phyloP scores from a whole-genome alignment of 2,113 vertebrate species.

The Pseudorectes ferrugineus region DNA sequence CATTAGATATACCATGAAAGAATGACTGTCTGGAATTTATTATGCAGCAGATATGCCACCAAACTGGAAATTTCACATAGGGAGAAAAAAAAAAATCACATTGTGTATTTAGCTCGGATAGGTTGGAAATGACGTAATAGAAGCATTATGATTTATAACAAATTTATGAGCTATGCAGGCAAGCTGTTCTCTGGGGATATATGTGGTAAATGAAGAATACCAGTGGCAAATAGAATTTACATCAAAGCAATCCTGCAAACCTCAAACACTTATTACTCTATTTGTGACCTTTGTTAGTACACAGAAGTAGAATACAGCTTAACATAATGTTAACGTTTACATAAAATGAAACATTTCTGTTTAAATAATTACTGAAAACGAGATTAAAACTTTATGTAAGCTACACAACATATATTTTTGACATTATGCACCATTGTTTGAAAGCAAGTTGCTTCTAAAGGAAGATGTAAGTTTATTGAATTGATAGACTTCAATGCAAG shows the following conservation, averaged over 20 bases:
- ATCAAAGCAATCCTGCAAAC: slow-evolving; percentile 67
- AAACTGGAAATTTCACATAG: slow-evolving; percentile 70
- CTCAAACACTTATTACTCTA: slow-evolving; percentile 58
- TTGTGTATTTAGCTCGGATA: slow-evolving; percentile 60
- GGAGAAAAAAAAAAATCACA: slow-evolving; percentile 2
- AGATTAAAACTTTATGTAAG: slow-evolving; percentile 41
- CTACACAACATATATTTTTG: background rate
- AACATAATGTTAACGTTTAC: slow-evolving; percentile 28
- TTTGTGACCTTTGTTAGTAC: slow-evolving; percentile 60
- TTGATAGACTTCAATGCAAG: slow-evolving; percentile 6
- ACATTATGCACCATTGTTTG: background rate
- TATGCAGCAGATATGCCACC: slow-evolving; percentile 71
- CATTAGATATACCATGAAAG: slow-evolving; percentile 57
- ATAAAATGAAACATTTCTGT: slow-evolving; percentile 45
- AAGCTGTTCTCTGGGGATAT: slow-evolving; percentile 44
- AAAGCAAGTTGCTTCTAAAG: slow-evolving; percentile 8
- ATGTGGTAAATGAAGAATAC: slow-evolving; percentile 62
- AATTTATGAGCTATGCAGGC: slow-evolving; percentile 61
- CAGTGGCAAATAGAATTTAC: slow-evolving; percentile 54
- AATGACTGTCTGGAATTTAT: slow-evolving; percentile 71
- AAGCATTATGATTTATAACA: slow-evolving; percentile 67
- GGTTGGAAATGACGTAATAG: slow-evolving; percentile 69
- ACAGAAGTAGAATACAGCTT: slow-evolving; percentile 48
- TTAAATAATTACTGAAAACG: slow-evolving; percentile 41
- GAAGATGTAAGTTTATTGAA: background rate